Base-by-base conservation (phyloP, 2,888 invertebrate species). In the Chrysolina haemoptera region DNA sequence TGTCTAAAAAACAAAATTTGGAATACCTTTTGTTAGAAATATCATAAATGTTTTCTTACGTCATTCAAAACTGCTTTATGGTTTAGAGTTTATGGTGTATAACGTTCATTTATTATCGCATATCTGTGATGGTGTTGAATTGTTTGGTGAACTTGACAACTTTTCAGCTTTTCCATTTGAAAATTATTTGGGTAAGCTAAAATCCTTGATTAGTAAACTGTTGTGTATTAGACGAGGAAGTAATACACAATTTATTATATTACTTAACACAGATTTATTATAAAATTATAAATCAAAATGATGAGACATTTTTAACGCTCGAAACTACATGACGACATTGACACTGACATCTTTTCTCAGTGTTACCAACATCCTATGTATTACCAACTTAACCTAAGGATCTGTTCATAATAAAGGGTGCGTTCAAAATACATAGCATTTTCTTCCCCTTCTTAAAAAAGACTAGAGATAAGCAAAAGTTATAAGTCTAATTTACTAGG, bases 71-170 rank as follows among this genome's bases (percentile, higher is more conserved):
- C n/a, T n/a, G n/a, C n/a, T n/a, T n/a, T n/a, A n/a, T n/a, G n/a
- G n/a, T n/a, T 27, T 55, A n/a, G 63, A 73, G 40, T 71, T 70
- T 69, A 14, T 75, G 9, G 46, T 70, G 16, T 71, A 76, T 50
- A 74, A 77, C 74, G 62, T 78, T 16, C 68, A 76, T 48, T 63
- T 70, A 35, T 55, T 78, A n/a, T 35, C 71, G 16, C 79, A 78
- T 59, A 40, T 79, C 27, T 68, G 59, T 10, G 75, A 76, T 63
- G 77, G 76, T 68, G 75, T 69, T 27, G n/a, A 70, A 64, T 40
- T 70, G 14, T 75, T 65, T 40, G 74, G 71, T 14, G 40, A 27
- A 12, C 18, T 76, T 16, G 71, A 76, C 64, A 59, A 50, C 11
- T 66, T 71, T 35, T 74, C 74, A 18, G 64, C 68, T 62, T 76